These are phyloP conservation scores for Paelopatides confundens DNA, from an alignment of 53 echinoderm and acorn worm species.

Conservation along the genomic window DNA sequence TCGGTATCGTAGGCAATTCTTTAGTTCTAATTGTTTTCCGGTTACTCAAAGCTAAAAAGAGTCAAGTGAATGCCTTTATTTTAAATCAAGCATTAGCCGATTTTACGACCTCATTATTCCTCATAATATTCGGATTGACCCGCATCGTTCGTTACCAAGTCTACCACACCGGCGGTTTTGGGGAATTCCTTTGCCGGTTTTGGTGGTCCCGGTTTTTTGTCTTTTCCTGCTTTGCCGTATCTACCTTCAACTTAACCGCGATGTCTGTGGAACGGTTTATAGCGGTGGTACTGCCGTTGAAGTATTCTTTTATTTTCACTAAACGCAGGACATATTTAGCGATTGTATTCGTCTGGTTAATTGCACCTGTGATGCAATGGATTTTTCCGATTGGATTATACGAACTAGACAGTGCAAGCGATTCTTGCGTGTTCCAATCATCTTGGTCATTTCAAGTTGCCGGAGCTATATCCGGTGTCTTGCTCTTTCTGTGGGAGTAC, in stretches of 20 bases:
- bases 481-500: constrained; percentile 85
- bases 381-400: constrained; percentile 66
- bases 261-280: constrained; percentile 91
- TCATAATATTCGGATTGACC: constrained; percentile 75
- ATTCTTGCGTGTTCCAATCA: constrained; percentile 54
- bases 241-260: constrained; percentile 84
- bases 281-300: constrained; percentile 87
- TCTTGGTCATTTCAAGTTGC: constrained; percentile 62
- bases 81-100: constrained; percentile 87
- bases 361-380: constrained; percentile 86
- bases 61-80: constrained; percentile 85
- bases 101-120: constrained; percentile 73
- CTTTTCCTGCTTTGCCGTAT: constrained; percentile 85
- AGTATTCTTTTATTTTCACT: constrained; percentile 72
- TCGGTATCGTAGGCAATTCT: constrained; percentile 80
- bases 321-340: constrained; percentile 59
- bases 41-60: constrained; percentile 59
- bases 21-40: constrained; percentile 84
- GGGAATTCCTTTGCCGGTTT: constrained; percentile 89
- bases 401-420: constrained; percentile 45
- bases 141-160: constrained; percentile 59
- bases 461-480: constrained; percentile 60
- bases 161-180: constrained; percentile 15
- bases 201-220: constrained; percentile 96
- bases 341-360: constrained; percentile 71